Conservation (phyloP, 1,140 invertebrate species). For the Ceratina japonica region DNA sequence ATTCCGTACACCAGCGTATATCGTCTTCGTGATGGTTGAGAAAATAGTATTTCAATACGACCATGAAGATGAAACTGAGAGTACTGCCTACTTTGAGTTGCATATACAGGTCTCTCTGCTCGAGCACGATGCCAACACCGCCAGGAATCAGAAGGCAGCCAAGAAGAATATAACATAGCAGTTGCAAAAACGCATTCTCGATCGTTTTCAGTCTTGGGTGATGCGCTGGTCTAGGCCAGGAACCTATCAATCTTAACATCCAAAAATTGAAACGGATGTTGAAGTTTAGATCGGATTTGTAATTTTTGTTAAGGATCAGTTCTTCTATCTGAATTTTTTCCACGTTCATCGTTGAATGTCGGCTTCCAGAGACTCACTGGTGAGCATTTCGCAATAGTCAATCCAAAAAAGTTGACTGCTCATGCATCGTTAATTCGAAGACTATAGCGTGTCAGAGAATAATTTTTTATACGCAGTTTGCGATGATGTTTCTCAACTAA, state of each 20-base stretch:
- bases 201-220: background rate
- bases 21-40: constrained; percentile 51
- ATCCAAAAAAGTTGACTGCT: no score
- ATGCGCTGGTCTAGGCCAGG: constrained; percentile 24
- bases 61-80: constrained; percentile 67
- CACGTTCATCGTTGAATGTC: background rate
- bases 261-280: constrained; percentile 26
- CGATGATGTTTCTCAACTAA: no score
- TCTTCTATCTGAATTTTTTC: background rate
- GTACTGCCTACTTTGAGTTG: constrained; percentile 65
- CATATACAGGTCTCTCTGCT: constrained; percentile 55
- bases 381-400: no score
- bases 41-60: constrained; percentile 62
- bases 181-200: background rate
- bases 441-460: no score
- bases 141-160: constrained; percentile 21
- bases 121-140: constrained; percentile 47
- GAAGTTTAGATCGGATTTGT: background rate
- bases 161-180: constrained; percentile 27
- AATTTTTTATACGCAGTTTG: no score
- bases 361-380: no score
- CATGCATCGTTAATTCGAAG: no score
- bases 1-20: constrained; percentile 63
- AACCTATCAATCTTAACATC: constrained; percentile 27
- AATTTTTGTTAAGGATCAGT: background rate